phyloP scores from a whole-genome alignment of 2,888 invertebrate genomes.

The Lasioglossum pauxillum region DNA sequence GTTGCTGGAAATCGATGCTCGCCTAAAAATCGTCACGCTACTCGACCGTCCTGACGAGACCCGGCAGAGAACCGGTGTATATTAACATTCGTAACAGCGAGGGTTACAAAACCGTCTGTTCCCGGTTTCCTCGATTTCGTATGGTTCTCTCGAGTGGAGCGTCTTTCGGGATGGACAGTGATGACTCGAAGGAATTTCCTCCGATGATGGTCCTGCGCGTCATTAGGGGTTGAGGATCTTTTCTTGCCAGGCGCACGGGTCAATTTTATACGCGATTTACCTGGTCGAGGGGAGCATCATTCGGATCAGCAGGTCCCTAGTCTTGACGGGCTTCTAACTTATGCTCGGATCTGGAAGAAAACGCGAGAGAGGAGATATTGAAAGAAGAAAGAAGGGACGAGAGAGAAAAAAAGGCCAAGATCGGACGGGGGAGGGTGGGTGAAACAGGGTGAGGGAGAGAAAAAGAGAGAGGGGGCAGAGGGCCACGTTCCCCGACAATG shows the following conservation, averaged over 20 bases:
- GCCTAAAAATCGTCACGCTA: slow-evolving; percentile 33
- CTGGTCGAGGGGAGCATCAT: slow-evolving; percentile 56
- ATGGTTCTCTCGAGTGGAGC: slow-evolving; percentile 6
- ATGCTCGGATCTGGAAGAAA: slow-evolving; percentile 51
- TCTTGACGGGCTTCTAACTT: slow-evolving; percentile 55
- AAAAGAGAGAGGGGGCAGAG: slow-evolving; percentile 15
- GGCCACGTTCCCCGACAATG: slow-evolving; percentile 72
- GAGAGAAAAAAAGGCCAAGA: slow-evolving; percentile 24
- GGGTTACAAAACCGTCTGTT: neutral
- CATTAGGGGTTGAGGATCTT: slow-evolving; percentile 49
- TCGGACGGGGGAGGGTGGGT: neutral
- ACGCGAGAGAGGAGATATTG: slow-evolving; percentile 24
- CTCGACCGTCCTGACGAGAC: slow-evolving; percentile 12
- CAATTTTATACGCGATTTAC: slow-evolving; percentile 70
- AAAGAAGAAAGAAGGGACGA: slow-evolving; percentile 14
- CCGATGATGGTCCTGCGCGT: slow-evolving; percentile 51
- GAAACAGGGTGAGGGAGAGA: neutral
- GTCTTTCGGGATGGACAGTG: neutral
- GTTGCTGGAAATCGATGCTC: slow-evolving; percentile 69
- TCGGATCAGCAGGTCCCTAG: slow-evolving; percentile 59
- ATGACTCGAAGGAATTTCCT: slow-evolving; percentile 30
- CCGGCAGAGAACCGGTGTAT: neutral
- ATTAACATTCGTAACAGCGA: neutral
- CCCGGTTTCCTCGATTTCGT: slow-evolving; percentile 1
- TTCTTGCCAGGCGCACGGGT: slow-evolving; percentile 26